Percentiles rank a stretch among this genome's conserved stretches.
Conservation (phyloP, 30 jellyfish, hydroid and myxozoan species). For the Rhopilema esculentum region DNA sequence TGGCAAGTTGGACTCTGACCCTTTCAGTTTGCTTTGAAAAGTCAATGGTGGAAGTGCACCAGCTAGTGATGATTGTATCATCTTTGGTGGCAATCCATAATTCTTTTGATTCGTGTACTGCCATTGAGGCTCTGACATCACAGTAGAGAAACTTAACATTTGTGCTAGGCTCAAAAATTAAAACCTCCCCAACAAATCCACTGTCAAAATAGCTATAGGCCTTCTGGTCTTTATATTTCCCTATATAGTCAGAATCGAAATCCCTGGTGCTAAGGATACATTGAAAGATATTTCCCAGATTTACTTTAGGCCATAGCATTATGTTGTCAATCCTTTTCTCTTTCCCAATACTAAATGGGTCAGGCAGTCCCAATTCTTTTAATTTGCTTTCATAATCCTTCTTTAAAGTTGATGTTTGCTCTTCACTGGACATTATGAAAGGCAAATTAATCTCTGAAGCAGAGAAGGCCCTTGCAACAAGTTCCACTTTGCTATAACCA, state of each 20-base stretch:
- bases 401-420: constrained; percentile 1
- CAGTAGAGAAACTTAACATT: too few species aligned
- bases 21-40: too few species aligned
- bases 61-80: constrained; percentile 30
- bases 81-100: constrained; percentile 69
- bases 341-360: constrained; percentile 18
- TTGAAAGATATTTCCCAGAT: constrained; percentile 45
- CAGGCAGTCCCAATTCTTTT: constrained; percentile 22
- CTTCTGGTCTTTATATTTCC: constrained; percentile 73
- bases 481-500: constrained; percentile 49
- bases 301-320: constrained; percentile 50
- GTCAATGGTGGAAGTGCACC: constrained; percentile 83
- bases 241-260: constrained; percentile 60
- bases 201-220: constrained; percentile 72
- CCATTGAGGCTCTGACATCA: constrained; percentile 52
- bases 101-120: constrained; percentile 42
- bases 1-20: too few species aligned
- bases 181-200: constrained; percentile 59
- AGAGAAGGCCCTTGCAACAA: constrained; percentile 61
- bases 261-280: constrained; percentile 16
- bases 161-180: constrained; percentile 2
- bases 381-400: constrained; percentile 5
- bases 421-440: constrained; percentile 24
- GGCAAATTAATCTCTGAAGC: constrained; percentile 31
- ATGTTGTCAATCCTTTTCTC: constrained; percentile 45